A percentile compares a stretch with the other conserved stretches of the same genome.
Conservation (phyloP, 2,113 vertebrate species). For the Verasper variegatus region DNA sequence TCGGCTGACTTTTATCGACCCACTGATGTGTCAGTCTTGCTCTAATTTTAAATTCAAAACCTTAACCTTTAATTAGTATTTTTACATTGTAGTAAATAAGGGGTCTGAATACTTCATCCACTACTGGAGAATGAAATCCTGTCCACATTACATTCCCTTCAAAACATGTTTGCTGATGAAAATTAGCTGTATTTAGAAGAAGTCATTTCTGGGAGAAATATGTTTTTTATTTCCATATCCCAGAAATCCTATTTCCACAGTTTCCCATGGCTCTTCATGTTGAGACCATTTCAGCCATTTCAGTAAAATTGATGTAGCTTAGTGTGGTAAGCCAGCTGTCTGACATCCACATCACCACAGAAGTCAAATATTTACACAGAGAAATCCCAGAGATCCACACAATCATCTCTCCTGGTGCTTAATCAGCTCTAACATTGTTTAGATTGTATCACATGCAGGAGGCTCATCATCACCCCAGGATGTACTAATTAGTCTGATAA, state of each 20-base stretch:
- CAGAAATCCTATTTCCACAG: conserved; percentile 4
- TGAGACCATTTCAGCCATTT: conserved; percentile 30
- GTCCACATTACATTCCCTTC: too few species aligned
- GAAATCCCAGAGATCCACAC: conserved; percentile 64
- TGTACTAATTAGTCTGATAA: conserved; percentile 59
- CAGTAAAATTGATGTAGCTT: conserved; percentile 31
- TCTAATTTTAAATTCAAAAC: too few species aligned
- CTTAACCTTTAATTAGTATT: too few species aligned
- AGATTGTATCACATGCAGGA: conserved; percentile 45
- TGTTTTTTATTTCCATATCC: background rate
- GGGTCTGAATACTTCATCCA: too few species aligned
- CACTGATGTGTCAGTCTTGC: too few species aligned
- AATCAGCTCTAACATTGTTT: conserved; percentile 56
- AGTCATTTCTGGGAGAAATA: too few species aligned
- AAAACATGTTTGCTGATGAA: too few species aligned
- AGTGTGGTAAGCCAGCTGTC: conserved; percentile 51
- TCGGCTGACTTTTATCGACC: too few species aligned
- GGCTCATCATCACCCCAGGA: conserved; percentile 40
- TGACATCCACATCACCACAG: conserved; percentile 51
- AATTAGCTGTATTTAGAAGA: too few species aligned
- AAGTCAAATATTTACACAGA: conserved; percentile 67
- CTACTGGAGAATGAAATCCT: too few species aligned
- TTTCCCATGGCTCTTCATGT: background rate
- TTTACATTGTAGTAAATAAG: too few species aligned
- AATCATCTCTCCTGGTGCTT: conserved; percentile 61